These are phyloP conservation scores for Polypterus senegalus DNA, from an alignment of 2,113 vertebrate genomes.

Conservation along the genomic window DNA sequence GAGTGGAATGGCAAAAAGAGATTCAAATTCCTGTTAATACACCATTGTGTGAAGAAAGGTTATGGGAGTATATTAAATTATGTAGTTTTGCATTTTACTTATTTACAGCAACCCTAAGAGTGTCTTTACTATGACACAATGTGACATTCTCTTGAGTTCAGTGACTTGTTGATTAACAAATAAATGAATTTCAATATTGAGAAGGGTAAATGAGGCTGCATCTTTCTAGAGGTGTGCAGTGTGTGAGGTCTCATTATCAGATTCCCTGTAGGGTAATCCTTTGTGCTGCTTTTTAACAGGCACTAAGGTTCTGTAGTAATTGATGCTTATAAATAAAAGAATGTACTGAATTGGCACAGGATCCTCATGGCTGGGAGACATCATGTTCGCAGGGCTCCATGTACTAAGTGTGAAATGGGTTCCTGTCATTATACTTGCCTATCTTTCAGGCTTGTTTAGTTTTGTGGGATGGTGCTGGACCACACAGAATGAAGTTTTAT, in stretches of 20 bases:
- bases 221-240: conserved; percentile 28
- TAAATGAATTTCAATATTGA: conserved; percentile 9
- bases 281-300: conserved; percentile 47
- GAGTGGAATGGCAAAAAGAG: too few relatives aligned
- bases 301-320: conserved; percentile 45
- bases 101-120: too few relatives aligned
- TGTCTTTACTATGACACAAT: too few relatives aligned
- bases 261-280: conserved; percentile 36
- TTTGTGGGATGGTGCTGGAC: conserved; percentile 44
- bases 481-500: conserved; percentile 49
- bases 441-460: conserved; percentile 12
- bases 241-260: conserved; percentile 67
- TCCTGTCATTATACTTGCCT: conserved; percentile 16
- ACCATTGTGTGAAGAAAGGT: too few relatives aligned
- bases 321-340: conserved; percentile 64
- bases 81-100: too few relatives aligned
- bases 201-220: conserved; percentile 10
- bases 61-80: too few relatives aligned
- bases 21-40: too few relatives aligned
- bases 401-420: conserved; percentile 28
- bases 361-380: conserved; percentile 26
- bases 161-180: too few relatives aligned
- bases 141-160: too few relatives aligned
- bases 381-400: conserved; percentile 31
- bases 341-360: conserved; percentile 57